Evolutionary conservation across 2,888 invertebrate genomes (phyloP).

Genomic region (Chydorus sphaericus): DNA sequence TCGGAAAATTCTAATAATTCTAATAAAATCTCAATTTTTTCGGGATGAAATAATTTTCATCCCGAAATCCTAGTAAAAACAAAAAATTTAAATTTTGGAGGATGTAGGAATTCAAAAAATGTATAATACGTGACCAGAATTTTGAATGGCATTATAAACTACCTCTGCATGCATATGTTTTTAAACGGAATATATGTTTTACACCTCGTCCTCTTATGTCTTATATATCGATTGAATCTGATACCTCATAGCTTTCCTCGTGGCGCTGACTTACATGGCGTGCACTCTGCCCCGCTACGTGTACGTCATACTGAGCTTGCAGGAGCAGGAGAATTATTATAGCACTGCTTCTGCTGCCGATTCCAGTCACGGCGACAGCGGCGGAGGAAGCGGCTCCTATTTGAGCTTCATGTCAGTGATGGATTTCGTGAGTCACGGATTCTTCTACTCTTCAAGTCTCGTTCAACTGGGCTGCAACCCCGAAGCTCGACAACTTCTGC

Average conservation of each 20-base stretch:
- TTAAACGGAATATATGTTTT: too few relatives aligned
- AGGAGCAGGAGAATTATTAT: too few relatives aligned
- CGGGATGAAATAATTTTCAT: too few relatives aligned
- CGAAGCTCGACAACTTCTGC: neutral
- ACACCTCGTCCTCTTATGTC: too few relatives aligned
- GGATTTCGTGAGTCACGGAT: neutral
- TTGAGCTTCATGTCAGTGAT: neutral
- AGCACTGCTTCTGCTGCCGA: neutral
- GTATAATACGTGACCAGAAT: neutral
- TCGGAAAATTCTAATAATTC: too few relatives aligned
- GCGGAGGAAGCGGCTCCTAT: neutral
- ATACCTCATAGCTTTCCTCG: neutral
- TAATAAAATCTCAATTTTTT: too few relatives aligned
- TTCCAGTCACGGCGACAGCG: too few relatives aligned
- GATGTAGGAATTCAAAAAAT: neutral
- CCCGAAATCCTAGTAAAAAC: too few relatives aligned
- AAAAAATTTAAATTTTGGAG: too few relatives aligned
- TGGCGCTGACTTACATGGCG: neutral
- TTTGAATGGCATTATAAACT: too few relatives aligned
- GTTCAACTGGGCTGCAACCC: neutral
- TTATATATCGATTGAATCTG: too few relatives aligned
- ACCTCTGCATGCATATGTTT: too few relatives aligned
- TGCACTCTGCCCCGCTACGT: constrained; percentile 2
- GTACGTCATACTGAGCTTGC: neutral
- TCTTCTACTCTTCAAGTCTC: neutral